These are phyloP conservation scores for Neodontobutis hainanensis DNA, from an alignment of 2,113 vertebrate species.

Conservation along the genomic window DNA sequence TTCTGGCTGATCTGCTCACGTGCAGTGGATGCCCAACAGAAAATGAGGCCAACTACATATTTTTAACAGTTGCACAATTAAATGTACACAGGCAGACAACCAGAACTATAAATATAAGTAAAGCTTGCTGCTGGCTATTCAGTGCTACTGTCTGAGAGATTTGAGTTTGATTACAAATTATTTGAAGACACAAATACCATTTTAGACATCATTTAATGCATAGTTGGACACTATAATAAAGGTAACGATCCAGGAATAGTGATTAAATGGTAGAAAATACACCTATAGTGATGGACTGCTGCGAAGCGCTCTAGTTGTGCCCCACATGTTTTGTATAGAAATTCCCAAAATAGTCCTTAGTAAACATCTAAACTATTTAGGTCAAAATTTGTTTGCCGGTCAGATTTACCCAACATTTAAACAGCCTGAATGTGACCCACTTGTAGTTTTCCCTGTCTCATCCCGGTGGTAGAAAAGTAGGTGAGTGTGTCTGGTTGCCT, in stretches of 20 bases:
- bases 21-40: slow-evolving; percentile 20
- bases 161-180: not conserved
- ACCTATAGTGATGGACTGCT: too few relatives aligned
- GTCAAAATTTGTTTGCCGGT: not conserved
- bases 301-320: too few relatives aligned
- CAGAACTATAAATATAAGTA: slow-evolving; percentile 18
- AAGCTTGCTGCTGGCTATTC: not conserved
- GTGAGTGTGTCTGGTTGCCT: slow-evolving; percentile 48
- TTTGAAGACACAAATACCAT: not conserved
- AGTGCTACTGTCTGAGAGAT: not conserved
- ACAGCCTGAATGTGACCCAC: slow-evolving; percentile 58
- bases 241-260: too few relatives aligned
- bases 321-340: too few relatives aligned
- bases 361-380: not conserved
- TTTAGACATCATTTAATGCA: too few relatives aligned
- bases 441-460: slow-evolving; percentile 14
- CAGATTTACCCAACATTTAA: slow-evolving; percentile 9
- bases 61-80: slow-evolving; percentile 11
- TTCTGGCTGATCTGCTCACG: slow-evolving; percentile 44
- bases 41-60: slow-evolving; percentile 32
- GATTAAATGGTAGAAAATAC: too few relatives aligned
- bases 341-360: too few relatives aligned
- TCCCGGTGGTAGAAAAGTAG: slow-evolving; percentile 52
- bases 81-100: slow-evolving; percentile 9
- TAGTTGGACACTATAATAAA: too few relatives aligned